phyloP scores from a whole-genome alignment of 2,113 vertebrate species.

The Prinia subflava region DNA sequence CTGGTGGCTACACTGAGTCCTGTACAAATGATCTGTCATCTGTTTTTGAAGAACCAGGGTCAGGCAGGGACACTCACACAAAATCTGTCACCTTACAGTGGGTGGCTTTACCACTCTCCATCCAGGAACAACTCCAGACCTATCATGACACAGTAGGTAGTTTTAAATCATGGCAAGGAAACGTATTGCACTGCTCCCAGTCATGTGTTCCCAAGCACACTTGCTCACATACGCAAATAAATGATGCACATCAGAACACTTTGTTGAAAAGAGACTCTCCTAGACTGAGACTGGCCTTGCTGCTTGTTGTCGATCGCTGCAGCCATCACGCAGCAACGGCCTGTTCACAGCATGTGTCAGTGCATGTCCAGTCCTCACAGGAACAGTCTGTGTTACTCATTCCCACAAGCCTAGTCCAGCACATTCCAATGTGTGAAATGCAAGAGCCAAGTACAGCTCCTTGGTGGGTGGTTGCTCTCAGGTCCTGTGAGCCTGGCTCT shows the following conservation, averaged over 20 bases:
- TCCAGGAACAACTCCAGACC: neutral
- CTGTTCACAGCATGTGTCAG: neutral
- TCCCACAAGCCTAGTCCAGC: neutral
- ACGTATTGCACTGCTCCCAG: neutral
- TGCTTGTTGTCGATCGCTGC: neutral
- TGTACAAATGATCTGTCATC: neutral
- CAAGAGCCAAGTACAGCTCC: neutral
- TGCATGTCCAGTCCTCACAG: neutral
- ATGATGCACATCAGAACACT: neutral
- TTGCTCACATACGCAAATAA: conserved; percentile 11
- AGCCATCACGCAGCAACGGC: neutral
- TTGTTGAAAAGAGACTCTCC: neutral
- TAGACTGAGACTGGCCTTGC: neutral
- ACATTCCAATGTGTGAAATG: neutral
- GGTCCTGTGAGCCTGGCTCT: neutral
- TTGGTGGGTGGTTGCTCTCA: neutral
- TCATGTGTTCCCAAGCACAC: neutral
- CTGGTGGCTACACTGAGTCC: neutral
- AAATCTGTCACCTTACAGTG: accelerated
- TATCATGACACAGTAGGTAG: neutral
- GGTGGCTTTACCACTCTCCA: neutral
- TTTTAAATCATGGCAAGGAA: neutral
- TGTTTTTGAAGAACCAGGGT: neutral
- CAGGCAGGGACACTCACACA: neutral
- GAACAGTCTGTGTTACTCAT: neutral